Percentiles rank a stretch among this genome's conserved stretches.
phyloP scores from a whole-genome alignment of 2,888 invertebrate species.

The Zonitis immaculata region DNA sequence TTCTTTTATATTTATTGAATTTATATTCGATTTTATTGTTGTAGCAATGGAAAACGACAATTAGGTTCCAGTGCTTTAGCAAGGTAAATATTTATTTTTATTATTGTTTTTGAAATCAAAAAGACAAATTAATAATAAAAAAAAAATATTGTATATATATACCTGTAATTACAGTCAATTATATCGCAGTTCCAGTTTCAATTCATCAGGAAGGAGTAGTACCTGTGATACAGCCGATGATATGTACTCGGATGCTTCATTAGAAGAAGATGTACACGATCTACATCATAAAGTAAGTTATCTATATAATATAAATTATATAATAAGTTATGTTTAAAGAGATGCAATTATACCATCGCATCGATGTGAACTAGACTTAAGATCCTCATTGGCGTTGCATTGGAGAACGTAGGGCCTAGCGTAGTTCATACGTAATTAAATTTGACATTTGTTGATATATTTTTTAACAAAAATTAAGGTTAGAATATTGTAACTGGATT shows the following conservation, averaged over 20 bases:
- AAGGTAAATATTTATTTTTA: constrained; percentile 55
- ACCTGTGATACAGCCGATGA: constrained; percentile 91
- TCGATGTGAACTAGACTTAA: no score
- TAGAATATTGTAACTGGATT: no score
- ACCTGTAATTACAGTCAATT: constrained; percentile 76
- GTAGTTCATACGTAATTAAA: no score
- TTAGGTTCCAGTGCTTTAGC: constrained; percentile 83
- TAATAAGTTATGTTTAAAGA: background rate
- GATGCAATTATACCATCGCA: background rate
- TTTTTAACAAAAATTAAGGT: no score
- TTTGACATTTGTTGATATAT: no score
- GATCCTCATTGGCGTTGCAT: no score
- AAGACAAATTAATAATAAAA: constrained; percentile 1
- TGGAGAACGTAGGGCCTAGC: no score
- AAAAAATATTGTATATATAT: constrained; percentile 1
- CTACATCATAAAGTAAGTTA: constrained; percentile 81
- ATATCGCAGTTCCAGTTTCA: constrained; percentile 89
- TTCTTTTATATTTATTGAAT: constrained; percentile 3
- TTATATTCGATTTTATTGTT: constrained; percentile 39
- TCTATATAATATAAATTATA: background rate
- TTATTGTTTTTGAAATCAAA: constrained; percentile 6
- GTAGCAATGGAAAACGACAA: constrained; percentile 75
- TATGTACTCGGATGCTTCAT: constrained; percentile 89
- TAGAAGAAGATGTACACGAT: constrained; percentile 88
- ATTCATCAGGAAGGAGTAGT: constrained; percentile 87